phyloP scores from a whole-genome alignment of 2,888 invertebrate genomes.

The Pantelozetes paolii region DNA sequence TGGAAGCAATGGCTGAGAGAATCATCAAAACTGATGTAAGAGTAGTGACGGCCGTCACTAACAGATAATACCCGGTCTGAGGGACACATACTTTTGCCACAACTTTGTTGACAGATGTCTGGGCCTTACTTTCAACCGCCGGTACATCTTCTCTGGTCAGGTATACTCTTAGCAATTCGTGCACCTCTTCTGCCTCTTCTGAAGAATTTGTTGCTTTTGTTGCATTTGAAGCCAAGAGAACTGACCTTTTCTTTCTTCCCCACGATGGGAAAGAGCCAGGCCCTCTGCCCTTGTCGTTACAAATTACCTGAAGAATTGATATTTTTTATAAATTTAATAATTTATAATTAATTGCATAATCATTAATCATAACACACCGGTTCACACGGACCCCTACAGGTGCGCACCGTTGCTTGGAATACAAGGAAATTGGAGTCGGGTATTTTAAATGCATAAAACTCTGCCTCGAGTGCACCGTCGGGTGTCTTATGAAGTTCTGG shows the following conservation, averaged over 20 bases:
- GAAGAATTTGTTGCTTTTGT: slow-evolving; percentile 29
- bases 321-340: neutral
- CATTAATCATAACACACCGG: slow-evolving; percentile 59
- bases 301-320: slow-evolving; percentile 48
- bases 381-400: slow-evolving; percentile 82
- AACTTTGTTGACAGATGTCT: slow-evolving; percentile 17
- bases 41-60: slow-evolving; percentile 72
- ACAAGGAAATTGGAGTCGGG: slow-evolving; percentile 89
- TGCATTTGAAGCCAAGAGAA: neutral
- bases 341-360: neutral
- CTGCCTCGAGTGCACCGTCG: slow-evolving; percentile 77
- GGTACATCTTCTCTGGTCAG: slow-evolving; percentile 48
- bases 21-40: slow-evolving; percentile 61
- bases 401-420: slow-evolving; percentile 84
- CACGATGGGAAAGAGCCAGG: slow-evolving; percentile 47
- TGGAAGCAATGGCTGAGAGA: slow-evolving; percentile 40
- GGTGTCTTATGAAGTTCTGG: slow-evolving; percentile 80
- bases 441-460: slow-evolving; percentile 89
- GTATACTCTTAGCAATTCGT: slow-evolving; percentile 48
- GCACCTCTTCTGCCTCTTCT: slow-evolving; percentile 47
- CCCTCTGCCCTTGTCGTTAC: slow-evolving; percentile 46
- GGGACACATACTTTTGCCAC: slow-evolving; percentile 64
- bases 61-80: slow-evolving; percentile 74
- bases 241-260: slow-evolving; percentile 46
- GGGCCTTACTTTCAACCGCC: slow-evolving; percentile 33